phyloP scores from a whole-genome alignment of 2,888 invertebrate genomes.

The Aplocera efformata region DNA sequence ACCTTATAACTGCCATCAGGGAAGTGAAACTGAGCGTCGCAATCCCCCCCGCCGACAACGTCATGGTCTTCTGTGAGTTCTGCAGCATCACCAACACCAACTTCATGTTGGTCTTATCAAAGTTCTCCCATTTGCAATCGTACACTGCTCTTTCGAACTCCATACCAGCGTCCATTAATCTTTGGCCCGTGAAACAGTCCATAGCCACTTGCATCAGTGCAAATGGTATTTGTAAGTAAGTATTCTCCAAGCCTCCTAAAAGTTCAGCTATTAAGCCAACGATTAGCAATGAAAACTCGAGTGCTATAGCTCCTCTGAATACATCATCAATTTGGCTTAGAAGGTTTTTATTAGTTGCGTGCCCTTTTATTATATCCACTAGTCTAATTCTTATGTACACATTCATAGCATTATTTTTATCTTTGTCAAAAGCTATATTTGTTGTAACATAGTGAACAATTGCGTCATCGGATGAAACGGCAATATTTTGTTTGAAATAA shows the following conservation, averaged over 20 bases:
- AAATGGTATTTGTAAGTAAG: slow-evolving; percentile 44
- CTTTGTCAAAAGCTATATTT: slow-evolving; percentile 12
- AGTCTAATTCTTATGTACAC: slow-evolving; percentile 28
- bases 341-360: slow-evolving; percentile 33
- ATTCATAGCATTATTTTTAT: slow-evolving; percentile 27
- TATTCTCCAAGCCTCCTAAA: slow-evolving; percentile 46
- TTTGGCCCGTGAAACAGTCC: slow-evolving; percentile 55
- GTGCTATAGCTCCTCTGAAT: slow-evolving; percentile 38
- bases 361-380: slow-evolving; percentile 31
- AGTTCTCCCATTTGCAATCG: slow-evolving; percentile 57
- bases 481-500: slow-evolving; percentile 1
- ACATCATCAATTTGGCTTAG: slow-evolving; percentile 35
- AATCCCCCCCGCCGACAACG: slow-evolving; percentile 54
- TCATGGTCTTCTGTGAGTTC: slow-evolving; percentile 50
- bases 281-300: slow-evolving; percentile 40
- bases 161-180: slow-evolving; percentile 48
- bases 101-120: slow-evolving; percentile 47
- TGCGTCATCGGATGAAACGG: too few relatives aligned
- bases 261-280: slow-evolving; percentile 38
- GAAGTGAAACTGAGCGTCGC: slow-evolving; percentile 43
- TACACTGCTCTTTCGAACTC: slow-evolving; percentile 51
- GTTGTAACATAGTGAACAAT: too few relatives aligned
- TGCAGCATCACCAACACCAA: slow-evolving; percentile 49
- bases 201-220: slow-evolving; percentile 43
- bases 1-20: slow-evolving; percentile 47